Conservation (phyloP, 2,113 vertebrate genomes). For the Leptocoma aspasia region DNA sequence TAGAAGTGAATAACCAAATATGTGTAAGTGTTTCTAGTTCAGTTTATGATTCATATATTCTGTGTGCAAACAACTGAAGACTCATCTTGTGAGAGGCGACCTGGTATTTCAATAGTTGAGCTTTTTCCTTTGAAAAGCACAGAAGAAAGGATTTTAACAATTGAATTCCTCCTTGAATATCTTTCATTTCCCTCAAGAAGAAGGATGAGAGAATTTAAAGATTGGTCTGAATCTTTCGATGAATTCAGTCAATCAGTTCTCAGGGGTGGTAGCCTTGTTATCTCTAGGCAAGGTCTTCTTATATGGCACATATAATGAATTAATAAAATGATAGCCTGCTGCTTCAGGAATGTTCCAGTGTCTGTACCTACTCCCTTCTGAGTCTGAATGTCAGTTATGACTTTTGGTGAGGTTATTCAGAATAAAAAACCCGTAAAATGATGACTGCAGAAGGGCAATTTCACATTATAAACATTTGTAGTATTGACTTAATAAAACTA, state of each 20-base stretch:
- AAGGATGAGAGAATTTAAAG: neutral
- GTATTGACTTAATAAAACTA: neutral
- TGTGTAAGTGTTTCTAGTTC: neutral
- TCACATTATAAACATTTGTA: neutral
- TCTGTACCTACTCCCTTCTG: neutral
- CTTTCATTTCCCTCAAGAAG: neutral
- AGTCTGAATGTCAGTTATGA: neutral
- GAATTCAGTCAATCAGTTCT: neutral
- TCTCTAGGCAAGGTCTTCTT: neutral
- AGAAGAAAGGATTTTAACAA: neutral
- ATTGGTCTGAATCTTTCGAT: neutral
- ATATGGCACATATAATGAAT: neutral
- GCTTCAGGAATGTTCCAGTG: neutral
- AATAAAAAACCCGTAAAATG: neutral
- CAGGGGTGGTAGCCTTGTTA: neutral
- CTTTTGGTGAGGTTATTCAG: neutral
- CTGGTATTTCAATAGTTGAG: neutral
- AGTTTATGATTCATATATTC: neutral
- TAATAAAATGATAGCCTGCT: neutral
- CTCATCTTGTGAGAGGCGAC: neutral
- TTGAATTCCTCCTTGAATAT: neutral
- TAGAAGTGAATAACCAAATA: neutral
- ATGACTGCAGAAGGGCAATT: neutral
- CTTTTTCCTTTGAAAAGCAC: neutral
- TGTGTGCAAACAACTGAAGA: conserved; percentile 28